Evolutionary conservation across 2,797 vertebrate species (phyloP).

Genomic region (Petrocephalus sullivani): DNA sequence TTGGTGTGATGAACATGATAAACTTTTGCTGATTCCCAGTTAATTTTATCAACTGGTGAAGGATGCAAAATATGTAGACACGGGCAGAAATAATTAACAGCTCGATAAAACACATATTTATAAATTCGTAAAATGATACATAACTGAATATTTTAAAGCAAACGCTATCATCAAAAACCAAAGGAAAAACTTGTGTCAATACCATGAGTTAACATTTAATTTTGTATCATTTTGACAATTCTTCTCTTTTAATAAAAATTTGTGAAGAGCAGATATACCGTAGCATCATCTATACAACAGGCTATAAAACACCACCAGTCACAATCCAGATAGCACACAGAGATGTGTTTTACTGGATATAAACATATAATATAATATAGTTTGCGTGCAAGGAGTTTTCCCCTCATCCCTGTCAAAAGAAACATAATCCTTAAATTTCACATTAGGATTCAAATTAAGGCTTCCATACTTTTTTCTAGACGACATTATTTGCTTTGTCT

Average conservation of each 20-base stretch:
- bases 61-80: constrained; percentile 33
- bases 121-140: constrained; percentile 48
- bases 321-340: constrained; percentile 86
- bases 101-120: constrained; percentile 29
- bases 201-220: constrained; percentile 94
- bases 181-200: constrained; percentile 55
- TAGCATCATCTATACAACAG: constrained; percentile 92
- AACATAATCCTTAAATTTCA: constrained; percentile 69
- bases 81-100: constrained; percentile 53
- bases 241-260: constrained; percentile 69
- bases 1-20: neutral
- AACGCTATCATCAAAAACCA: constrained; percentile 76
- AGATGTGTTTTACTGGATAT: constrained; percentile 89
- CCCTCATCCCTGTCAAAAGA: constrained; percentile 44
- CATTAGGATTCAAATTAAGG: constrained; percentile 74
- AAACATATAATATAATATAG: constrained; percentile 98
- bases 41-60: neutral
- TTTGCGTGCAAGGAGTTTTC: constrained; percentile 97
- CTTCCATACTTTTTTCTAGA: constrained; percentile 71
- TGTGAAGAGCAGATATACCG: constrained; percentile 84
- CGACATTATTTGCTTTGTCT: constrained; percentile 45
- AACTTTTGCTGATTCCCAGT: neutral
- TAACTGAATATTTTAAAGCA: constrained; percentile 66
- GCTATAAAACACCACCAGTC: constrained; percentile 90
- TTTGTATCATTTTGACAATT: constrained; percentile 46